These are phyloP conservation scores for Taenaris catops DNA, from an alignment of 2,888 invertebrate species.

Conservation along the genomic window DNA sequence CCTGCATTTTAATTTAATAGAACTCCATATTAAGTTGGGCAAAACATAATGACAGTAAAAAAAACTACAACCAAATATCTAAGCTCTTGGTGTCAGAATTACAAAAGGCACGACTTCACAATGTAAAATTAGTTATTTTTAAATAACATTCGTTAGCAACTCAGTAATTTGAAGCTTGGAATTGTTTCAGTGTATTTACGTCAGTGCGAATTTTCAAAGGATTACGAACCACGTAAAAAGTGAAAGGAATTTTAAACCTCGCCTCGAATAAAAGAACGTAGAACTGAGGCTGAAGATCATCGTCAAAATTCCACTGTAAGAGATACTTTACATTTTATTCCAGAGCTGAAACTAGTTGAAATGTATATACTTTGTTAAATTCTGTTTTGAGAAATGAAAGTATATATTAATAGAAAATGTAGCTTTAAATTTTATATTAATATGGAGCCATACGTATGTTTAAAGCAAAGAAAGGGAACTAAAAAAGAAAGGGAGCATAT, in stretches of 20 bases:
- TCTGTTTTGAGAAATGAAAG: not conserved
- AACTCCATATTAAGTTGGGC: too few species aligned
- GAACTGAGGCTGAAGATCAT: not conserved
- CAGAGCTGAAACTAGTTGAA: not conserved
- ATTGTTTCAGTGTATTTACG: conserved; percentile 2
- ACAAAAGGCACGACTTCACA: too few species aligned
- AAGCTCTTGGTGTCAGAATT: too few species aligned
- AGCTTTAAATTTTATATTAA: too few species aligned
- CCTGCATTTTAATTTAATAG: too few species aligned
- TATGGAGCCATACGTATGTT: too few species aligned
- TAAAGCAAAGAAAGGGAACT: too few species aligned
- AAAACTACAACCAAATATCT: too few species aligned
- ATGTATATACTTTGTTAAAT: not conserved
- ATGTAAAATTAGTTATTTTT: too few species aligned
- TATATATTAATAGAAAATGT: too few species aligned
- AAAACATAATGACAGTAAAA: too few species aligned
- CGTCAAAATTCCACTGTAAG: not conserved
- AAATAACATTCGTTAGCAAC: conserved; percentile 5
- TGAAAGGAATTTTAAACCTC: not conserved
- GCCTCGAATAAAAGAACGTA: not conserved
- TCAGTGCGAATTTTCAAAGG: conserved; percentile 6
- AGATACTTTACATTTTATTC: conserved; percentile 1
- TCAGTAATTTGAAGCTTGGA: conserved; percentile 4
- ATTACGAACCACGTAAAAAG: conserved; percentile 2
- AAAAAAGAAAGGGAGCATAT: too few species aligned